Percentiles rank a stretch among this genome's conserved stretches.
Conservation (phyloP, 2,113 vertebrate genomes). For the Sceloporus undulatus region DNA sequence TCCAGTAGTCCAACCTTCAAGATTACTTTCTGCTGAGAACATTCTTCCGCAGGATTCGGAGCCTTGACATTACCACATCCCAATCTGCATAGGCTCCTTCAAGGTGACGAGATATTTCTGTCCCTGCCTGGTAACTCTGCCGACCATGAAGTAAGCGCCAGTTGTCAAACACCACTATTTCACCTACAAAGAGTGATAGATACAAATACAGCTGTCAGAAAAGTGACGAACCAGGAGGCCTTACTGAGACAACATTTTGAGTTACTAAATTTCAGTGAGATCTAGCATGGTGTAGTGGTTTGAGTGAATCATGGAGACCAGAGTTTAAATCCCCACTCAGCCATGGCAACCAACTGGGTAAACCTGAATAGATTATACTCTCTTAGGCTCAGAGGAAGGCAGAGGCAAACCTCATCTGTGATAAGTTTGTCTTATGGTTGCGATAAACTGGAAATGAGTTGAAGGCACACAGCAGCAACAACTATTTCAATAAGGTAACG, state of each 20-base stretch:
- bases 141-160: conserved; percentile 92
- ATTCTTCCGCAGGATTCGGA: conserved; percentile 80
- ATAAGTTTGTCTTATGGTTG: too few species aligned
- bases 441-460: too few species aligned
- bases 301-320: too few species aligned
- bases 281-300: too few species aligned
- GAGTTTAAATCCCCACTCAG: too few species aligned
- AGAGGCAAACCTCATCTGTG: too few species aligned
- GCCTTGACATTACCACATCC: conserved; percentile 94
- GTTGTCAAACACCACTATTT: conserved; percentile 94
- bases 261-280: not conserved
- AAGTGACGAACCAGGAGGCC: not conserved
- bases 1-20: not conserved
- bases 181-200: conserved; percentile 77
- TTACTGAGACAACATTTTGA: not conserved
- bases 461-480: too few species aligned
- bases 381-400: too few species aligned
- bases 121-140: conserved; percentile 74
- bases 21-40: conserved; percentile 66
- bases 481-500: not conserved
- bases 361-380: too few species aligned
- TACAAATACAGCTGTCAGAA: not conserved
- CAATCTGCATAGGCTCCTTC: conserved; percentile 96
- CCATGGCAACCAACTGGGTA: too few species aligned
- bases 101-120: conserved; percentile 80